These are phyloP conservation scores for Chelidonichthys spinosus DNA, from an alignment of 2,797 vertebrate genomes.

Conservation along the genomic window DNA sequence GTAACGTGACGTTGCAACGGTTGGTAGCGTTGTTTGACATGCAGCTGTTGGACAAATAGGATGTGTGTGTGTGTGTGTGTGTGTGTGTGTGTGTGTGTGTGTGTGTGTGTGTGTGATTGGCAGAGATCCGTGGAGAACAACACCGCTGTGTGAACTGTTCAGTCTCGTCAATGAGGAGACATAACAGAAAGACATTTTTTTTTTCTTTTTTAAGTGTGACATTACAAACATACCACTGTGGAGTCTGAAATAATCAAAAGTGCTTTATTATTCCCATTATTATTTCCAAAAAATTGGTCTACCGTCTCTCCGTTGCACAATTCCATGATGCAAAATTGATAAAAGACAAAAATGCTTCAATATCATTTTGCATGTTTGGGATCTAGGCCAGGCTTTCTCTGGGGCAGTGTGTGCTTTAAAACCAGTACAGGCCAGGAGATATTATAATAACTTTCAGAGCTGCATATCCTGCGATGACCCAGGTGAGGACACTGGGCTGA, in stretches of 20 bases:
- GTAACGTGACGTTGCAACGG: not conserved
- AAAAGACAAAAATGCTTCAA: not conserved
- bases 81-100: constrained; percentile 6
- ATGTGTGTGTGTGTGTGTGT: constrained; percentile 1
- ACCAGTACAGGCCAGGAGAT: constrained; percentile 35
- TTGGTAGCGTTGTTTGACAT: constrained; percentile 32
- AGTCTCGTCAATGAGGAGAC: constrained; percentile 20
- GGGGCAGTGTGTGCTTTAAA: constrained; percentile 29
- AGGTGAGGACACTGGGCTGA: not conserved
- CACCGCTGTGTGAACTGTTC: constrained; percentile 47
- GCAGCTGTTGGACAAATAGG: constrained; percentile 47
- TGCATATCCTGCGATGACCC: not conserved
- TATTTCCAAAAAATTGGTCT: constrained; percentile 7
- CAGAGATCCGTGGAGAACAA: constrained; percentile 47
- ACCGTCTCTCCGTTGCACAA: no score
- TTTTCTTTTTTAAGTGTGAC: constrained; percentile 19
- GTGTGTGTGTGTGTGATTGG: constrained; percentile 31
- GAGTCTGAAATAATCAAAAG: constrained; percentile 32
- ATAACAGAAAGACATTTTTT: constrained; percentile 8
- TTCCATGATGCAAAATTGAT: not conserved
- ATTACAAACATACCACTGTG: constrained; percentile 27
- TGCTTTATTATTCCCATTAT: constrained; percentile 9
- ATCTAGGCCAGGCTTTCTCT: constrained; percentile 7
- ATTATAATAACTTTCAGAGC: constrained; percentile 18
- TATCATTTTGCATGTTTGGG: not conserved